Evolutionary conservation across 2,113 vertebrate genomes (phyloP).

Genomic region (Ctenodactylus gundi): DNA sequence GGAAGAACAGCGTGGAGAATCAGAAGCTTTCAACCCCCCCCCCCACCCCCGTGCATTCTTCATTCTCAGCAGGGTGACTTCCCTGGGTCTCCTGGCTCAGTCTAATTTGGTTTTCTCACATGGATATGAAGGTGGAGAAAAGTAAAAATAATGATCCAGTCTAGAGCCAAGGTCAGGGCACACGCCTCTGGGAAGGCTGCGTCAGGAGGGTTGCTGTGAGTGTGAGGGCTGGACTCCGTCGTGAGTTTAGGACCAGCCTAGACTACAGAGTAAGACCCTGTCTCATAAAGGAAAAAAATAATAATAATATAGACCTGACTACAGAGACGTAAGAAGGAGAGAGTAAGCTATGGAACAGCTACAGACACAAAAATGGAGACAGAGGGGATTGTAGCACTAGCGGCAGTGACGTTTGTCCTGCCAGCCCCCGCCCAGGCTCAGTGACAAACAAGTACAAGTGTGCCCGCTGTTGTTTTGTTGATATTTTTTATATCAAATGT

Average conservation of each 20-base stretch:
- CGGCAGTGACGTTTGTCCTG: background rate
- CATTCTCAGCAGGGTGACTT: background rate
- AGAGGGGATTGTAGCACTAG: fast-evolving
- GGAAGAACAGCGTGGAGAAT: background rate
- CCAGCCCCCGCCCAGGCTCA: fast-evolving
- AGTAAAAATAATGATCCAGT: background rate
- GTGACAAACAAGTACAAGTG: background rate
- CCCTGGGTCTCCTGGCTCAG: background rate
- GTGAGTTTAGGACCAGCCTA: too few species aligned
- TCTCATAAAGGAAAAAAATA: fast-evolving
- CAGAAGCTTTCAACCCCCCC: too few species aligned
- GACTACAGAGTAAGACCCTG: too few species aligned
- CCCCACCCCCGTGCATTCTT: background rate
- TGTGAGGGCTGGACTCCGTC: too few species aligned
- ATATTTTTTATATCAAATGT: background rate
- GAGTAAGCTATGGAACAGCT: fast-evolving
- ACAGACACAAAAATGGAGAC: background rate
- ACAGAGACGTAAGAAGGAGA: background rate
- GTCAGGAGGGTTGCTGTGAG: too few species aligned
- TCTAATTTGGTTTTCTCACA: background rate
- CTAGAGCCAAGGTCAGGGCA: fast-evolving
- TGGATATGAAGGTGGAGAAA: too few species aligned
- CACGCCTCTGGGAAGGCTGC: background rate
- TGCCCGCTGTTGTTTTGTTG: fast-evolving
- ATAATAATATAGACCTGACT: background rate